Evolutionary conservation across 2,113 vertebrate species (phyloP), one percentile per base, ranked within the genome.

Genomic region (Planiliza haematocheilus): DNA sequence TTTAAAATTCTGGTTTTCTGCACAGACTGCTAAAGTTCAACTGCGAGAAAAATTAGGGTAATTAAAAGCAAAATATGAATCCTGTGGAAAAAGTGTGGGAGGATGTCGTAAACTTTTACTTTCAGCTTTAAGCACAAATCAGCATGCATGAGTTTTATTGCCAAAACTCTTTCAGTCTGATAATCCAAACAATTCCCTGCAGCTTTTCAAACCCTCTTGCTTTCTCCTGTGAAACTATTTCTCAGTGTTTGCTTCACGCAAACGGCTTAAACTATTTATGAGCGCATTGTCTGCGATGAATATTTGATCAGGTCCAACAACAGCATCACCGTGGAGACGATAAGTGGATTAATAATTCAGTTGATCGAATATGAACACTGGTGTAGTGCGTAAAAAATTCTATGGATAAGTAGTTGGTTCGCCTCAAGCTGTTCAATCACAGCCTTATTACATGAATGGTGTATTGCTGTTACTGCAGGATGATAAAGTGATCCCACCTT

Each of bases 241-340:
- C 52, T 77, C 51, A 45, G 17, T 0, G 7, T 20, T n/a, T 58
- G 38, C 77, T 67, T 63, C n/a, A 17, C 3, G 53, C 12, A 30
- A 17, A 67, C 83, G 50, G 55, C 58, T 81, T 84, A 38, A 88
- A 87, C 81, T 74, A 83, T 89, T 88, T 56, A 91, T 86, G 86
- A 86, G 80, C 24, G 17, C 20, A 17, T 72, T 81, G 72, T 77
- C 46, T 48, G 51, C 39, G 2, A 88, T 89, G 57, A 91, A 91
- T 92, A 88, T 82, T 87, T 80, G 76, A 91, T 86, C 11, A 42
- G 53, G 70, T 83, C 65, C 86, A 83, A 71, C 55, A 81, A 77
- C 83, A 77, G 74, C 85, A 77, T 81, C 50, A 17, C 66, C 41
- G 39, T 48, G 34, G 78, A 85, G 77, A 86, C 66, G 57, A 78